Base-by-base conservation (phyloP, 2,888 invertebrate genomes). In the Vannuccia rotundouncinata region DNA sequence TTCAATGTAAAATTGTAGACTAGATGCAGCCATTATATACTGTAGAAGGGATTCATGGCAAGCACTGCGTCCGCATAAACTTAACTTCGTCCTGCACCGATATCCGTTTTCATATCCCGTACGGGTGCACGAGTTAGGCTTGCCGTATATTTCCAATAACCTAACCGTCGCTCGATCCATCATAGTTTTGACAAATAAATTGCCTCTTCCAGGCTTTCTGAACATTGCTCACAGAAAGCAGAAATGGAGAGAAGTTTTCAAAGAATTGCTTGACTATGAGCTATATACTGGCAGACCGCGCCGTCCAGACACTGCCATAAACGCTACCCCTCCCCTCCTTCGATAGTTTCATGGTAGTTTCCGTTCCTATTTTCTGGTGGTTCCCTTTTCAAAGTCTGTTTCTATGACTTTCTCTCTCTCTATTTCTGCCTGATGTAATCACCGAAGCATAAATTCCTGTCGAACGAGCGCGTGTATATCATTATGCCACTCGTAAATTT, bases 131-230 rank as follows among this genome's bases (percentile, higher is more conserved):
- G 45, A 5, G 45, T n/a, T n/a, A n/a, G n/a, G n/a, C n/a, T n/a
- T n/a, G n/a, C n/a, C n/a, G n/a, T n/a, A n/a, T n/a, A n/a, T n/a
- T n/a, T n/a, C n/a, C 45, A 45, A 45, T 13, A 45, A 17, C 45
- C 45, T n/a, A n/a, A n/a, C n/a, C n/a, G n/a, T n/a, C n/a, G n/a
- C 66, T 27, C 66, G 66, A 66, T 66, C 66, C 66, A 66, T 66
- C 66, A 66, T 66, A 66, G 66, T 66, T 66, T 66, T 66, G 66
- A 66, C 66, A 66, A 66, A 66, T 66, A 66, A 66, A 66, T 66
- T 22, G 66, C 66, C 22, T 66, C 66, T 66, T 66, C 66, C 66
- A 66, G 66, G 22, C 10, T 5, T 22, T 22, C 25, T 22, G 66
- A 66, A 5, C 66, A 66, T 27, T 22, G 25, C 22, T 66, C 10